Base-by-base conservation (phyloP, 2,113 vertebrate species). In the Oceanodroma tethys region DNA sequence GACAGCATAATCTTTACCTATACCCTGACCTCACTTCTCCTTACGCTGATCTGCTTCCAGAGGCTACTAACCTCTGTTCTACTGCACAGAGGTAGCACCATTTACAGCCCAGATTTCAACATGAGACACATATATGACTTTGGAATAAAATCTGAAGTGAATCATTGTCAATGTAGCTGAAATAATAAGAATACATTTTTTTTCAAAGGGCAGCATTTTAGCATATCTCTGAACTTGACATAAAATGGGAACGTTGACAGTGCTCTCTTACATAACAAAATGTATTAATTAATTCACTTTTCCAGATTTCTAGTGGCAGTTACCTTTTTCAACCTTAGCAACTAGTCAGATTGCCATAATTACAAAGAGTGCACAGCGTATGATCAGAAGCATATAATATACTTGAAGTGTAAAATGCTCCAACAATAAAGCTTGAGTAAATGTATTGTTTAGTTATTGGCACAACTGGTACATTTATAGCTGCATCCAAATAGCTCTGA, bases 241-340 rank as follows among this genome's bases (percentile, higher is more conserved):
- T 22, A 63, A 75, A 96, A 90, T 67, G 26, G 22, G 36, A 95
- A 78, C n/a, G 83, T 93, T 96, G 80, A 88, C 88, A 88, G 80
- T 32, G 32, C 50, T 84, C 29, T 94, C 71, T 96, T 93, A 90
- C 58, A 53, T 85, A 94, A 84, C 4, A 1, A 96, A 96, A 74
- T 58, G 34, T 48, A 90, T 91, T 96, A 97, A 96, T 95, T 91
- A 95, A 92, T 92, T 94, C 79, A 42, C 45, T 95, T 93, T 85
- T 60, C 40, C 34, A 58, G 84, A 78, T 97, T 94, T 94, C 91
- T 94, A 43, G 68, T 63, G 86, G 59, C 76, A 96, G 80, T 95
- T 96, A 84, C 65, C 59, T 90, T 91, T 94, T 97, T 96, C 86
- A 96, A 42, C 79, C 63, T 88, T 85, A 95, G 67, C 60, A 94